Evolutionary conservation across 2,888 invertebrate species (phyloP), one percentile per base, ranked within the genome.

Genomic region (Athalia cordata): DNA sequence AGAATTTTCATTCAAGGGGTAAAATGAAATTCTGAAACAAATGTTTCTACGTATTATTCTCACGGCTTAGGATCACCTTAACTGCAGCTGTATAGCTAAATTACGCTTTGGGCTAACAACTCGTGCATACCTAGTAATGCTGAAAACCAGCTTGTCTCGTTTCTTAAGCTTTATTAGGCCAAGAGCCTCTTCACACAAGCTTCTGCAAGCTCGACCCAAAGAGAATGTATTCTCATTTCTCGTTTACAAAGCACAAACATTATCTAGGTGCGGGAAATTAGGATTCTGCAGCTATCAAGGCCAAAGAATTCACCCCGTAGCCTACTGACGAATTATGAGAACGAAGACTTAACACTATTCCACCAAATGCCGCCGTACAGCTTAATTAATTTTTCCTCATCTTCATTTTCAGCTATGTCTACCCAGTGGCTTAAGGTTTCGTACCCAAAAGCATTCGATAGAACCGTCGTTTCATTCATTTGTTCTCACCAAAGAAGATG

Each of bases 401-500:
- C 29, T 72, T 45, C 13, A 11, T 86, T 90, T 91, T 45, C 91
- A 99, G 99, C 93, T 99, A 64, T 98, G 98, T 90, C 92, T 99
- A 89, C 99, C 99, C 79, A 96, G 96, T 91, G 99, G 99, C 64
- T 92, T 99, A 77, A 95, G 96, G 86, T 99, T 99, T 91, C 95
- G 97, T 82, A 99, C 98, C 9, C 98, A 99, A 90, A 97, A 97
- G 90, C 97, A 98, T 90, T 92, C 93, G 65, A 91, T 94, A 78
- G 95, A 96, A 85, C 96, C 98, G 9, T 94, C 93, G 87, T 98
- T 99, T 91, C 99, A 99, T 91, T 97, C 98, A 68, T 99, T 99
- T 92, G 95, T 99, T 78, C 97, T 99, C 81, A 99, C 99, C 11
- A 93, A 96, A 85, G 99, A 99, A 92, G 98, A 99, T 93, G 99